Evolutionary conservation across 2,797 vertebrate genomes (phyloP).

Genomic region (Argyrosomus regius): DNA sequence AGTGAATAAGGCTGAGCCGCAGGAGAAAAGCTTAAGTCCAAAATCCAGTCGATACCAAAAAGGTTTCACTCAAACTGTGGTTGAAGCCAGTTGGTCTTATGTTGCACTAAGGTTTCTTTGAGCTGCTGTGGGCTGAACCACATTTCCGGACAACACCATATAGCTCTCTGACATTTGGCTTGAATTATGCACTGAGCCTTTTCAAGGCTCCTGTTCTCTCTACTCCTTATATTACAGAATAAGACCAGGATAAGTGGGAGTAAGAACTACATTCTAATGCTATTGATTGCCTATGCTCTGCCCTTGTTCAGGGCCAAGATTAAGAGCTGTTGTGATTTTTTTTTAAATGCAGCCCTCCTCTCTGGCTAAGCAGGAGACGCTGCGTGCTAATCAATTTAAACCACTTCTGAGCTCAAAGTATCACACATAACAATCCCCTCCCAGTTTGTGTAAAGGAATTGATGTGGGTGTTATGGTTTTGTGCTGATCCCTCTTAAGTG

Average conservation of each 20-base stretch:
- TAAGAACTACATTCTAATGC: constrained; percentile 70
- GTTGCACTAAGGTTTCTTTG: constrained; percentile 27
- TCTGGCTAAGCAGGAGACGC: constrained; percentile 57
- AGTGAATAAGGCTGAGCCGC: constrained; percentile 65
- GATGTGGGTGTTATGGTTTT: constrained; percentile 28
- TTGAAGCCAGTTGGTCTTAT: constrained; percentile 33
- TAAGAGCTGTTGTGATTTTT: constrained; percentile 75
- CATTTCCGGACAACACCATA: constrained; percentile 49
- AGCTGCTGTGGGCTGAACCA: constrained; percentile 30
- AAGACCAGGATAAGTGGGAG: constrained; percentile 74
- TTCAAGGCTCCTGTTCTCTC: constrained; percentile 37
- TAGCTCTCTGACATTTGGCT: constrained; percentile 54
- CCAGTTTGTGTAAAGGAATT: constrained; percentile 33
- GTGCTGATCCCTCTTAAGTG: constrained; percentile 53
- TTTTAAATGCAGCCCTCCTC: constrained; percentile 68
- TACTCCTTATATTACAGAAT: constrained; percentile 58
- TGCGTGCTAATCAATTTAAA: constrained; percentile 69
- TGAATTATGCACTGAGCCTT: constrained; percentile 57
- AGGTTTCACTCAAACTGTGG: constrained; percentile 61
- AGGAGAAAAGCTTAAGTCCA: constrained; percentile 61
- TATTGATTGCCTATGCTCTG: constrained; percentile 76
- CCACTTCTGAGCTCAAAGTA: constrained; percentile 56
- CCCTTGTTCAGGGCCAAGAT: constrained; percentile 72
- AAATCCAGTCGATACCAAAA: constrained; percentile 61
- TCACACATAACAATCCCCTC: constrained; percentile 26